Conservation (phyloP, 2,888 invertebrate species). For the Plagodis pulveraria region DNA sequence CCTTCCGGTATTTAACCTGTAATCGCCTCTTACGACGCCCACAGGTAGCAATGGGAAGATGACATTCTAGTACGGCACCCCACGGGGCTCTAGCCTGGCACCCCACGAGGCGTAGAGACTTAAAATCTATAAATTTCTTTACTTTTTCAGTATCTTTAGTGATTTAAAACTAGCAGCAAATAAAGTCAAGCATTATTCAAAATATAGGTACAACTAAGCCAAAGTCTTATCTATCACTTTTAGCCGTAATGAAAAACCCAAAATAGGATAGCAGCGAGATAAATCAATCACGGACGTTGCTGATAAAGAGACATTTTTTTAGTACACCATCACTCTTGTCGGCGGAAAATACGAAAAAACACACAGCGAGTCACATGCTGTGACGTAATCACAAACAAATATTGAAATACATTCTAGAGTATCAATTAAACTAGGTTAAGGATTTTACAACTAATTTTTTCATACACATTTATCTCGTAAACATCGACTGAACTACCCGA, state of each 20-base stretch:
- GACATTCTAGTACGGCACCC: too few relatives aligned
- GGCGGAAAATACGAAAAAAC: conserved; percentile 48
- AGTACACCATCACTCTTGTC: conserved; percentile 51
- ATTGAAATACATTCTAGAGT: conserved; percentile 52
- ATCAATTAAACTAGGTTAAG: conserved; percentile 53
- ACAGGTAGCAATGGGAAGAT: too few relatives aligned
- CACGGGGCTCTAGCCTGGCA: too few relatives aligned
- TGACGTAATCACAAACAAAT: conserved; percentile 59
- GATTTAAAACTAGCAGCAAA: too few relatives aligned
- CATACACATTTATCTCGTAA: conserved; percentile 27
- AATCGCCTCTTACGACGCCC: too few relatives aligned
- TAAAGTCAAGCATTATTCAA: too few relatives aligned
- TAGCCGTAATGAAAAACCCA: conserved; percentile 41
- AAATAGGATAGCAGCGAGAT: conserved; percentile 60
- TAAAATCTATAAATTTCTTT: too few relatives aligned
- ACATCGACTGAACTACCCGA: conserved; percentile 17
- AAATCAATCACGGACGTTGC: conserved; percentile 73
- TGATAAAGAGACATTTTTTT: conserved; percentile 63
- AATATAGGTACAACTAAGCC: neutral
- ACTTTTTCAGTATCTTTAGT: too few relatives aligned
- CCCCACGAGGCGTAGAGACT: too few relatives aligned
- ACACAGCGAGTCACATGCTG: conserved; percentile 64
- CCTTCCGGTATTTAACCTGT: too few relatives aligned
- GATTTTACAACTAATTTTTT: conserved; percentile 40
- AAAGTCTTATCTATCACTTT: conserved; percentile 26